Evolutionary conservation across 2,888 invertebrate genomes (phyloP).

Genomic region (Ennomos erosarius): DNA sequence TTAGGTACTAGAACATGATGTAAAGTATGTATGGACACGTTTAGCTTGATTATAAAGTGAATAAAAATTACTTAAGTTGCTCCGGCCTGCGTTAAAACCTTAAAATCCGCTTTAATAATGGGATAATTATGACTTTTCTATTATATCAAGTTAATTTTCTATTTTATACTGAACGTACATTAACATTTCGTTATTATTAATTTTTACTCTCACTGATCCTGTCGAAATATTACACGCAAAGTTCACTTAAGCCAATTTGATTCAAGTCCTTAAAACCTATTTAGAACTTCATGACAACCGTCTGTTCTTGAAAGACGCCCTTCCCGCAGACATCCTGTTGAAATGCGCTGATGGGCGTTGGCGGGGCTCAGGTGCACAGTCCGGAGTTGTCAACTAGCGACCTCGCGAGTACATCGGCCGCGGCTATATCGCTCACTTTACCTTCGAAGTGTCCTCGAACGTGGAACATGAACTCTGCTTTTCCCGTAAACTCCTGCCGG

Average conservation of each 20-base stretch:
- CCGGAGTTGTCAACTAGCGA: slow-evolving; percentile 83
- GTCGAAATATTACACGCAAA: slow-evolving; percentile 7
- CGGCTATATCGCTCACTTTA: slow-evolving; percentile 80
- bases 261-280: slow-evolving; percentile 32
- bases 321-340: slow-evolving; percentile 71
- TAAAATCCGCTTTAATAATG: too few species aligned
- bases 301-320: slow-evolving; percentile 75
- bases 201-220: slow-evolving; percentile 11
- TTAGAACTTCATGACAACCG: slow-evolving; percentile 80
- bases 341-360: slow-evolving; percentile 73
- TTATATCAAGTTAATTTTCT: not conserved
- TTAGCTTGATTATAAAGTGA: too few species aligned
- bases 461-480: slow-evolving; percentile 89
- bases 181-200: not conserved
- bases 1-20: not conserved
- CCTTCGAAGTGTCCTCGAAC: slow-evolving; percentile 88
- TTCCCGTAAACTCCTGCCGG: slow-evolving; percentile 87
- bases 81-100: too few species aligned
- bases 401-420: slow-evolving; percentile 80
- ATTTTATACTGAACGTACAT: too few species aligned
- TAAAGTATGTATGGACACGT: too few species aligned
- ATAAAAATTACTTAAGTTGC: too few species aligned
- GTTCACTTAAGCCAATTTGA: slow-evolving; percentile 30
- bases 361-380: slow-evolving; percentile 82
- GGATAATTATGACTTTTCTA: not conserved